phyloP scores from a whole-genome alignment of 2,797 vertebrate species.

The Gouania willdenowi region DNA sequence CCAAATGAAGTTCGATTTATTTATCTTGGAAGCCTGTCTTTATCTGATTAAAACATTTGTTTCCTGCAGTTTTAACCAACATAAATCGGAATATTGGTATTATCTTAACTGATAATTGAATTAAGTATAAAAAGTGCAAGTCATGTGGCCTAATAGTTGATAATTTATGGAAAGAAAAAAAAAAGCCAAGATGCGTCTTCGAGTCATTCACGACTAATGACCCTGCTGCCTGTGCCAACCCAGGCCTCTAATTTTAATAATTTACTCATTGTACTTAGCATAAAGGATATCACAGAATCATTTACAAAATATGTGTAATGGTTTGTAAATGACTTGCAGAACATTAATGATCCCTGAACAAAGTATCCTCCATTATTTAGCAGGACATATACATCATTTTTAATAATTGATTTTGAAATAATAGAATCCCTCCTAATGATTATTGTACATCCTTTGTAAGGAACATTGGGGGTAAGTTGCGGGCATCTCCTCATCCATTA shows the following conservation, averaged over 20 bases:
- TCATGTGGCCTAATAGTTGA: too few relatives aligned
- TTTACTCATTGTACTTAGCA: not conserved
- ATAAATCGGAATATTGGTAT: too few relatives aligned
- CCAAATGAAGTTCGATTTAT: too few relatives aligned
- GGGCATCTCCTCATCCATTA: not conserved
- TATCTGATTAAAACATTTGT: too few relatives aligned
- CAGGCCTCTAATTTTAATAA: not conserved
- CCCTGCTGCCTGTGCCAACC: not conserved
- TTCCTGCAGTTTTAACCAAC: too few relatives aligned
- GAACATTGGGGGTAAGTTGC: not conserved
- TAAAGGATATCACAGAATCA: not conserved
- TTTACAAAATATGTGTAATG: not conserved
- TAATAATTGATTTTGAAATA: slow-evolving; percentile 6
- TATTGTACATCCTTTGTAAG: not conserved
- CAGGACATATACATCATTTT: not conserved
- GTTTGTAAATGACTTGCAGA: not conserved
- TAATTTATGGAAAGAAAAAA: too few relatives aligned
- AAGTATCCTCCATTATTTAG: slow-evolving; percentile 7
- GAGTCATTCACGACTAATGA: not conserved
- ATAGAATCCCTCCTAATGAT: not conserved
- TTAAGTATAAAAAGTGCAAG: too few relatives aligned
- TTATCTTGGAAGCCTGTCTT: too few relatives aligned
- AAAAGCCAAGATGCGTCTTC: too few relatives aligned
- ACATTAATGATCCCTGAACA: not conserved
- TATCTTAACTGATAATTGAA: too few relatives aligned